Conservation (phyloP, 1,140 invertebrate genomes). For the Acromyrmex heyeri region DNA sequence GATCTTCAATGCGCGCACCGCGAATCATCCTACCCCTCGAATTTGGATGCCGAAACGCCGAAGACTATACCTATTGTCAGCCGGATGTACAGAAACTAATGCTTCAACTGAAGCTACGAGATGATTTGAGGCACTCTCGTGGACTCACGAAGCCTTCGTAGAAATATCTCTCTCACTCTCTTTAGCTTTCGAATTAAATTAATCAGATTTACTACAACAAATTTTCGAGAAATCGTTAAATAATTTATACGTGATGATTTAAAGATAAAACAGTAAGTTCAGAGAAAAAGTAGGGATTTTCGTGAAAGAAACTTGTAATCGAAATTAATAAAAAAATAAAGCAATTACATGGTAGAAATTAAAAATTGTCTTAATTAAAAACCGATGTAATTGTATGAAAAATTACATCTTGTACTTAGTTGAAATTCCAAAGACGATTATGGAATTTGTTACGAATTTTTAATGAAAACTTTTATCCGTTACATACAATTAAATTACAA, state of each 20-base stretch:
- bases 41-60: conserved; percentile 73
- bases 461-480: neutral
- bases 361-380: neutral
- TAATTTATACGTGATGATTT: neutral
- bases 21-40: conserved; percentile 75
- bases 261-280: neutral
- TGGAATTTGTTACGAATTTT: neutral
- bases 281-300: neutral
- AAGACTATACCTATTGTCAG: conserved; percentile 76
- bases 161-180: neutral
- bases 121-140: conserved; percentile 19
- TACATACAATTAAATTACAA: neutral
- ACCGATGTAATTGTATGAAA: neutral
- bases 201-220: neutral
- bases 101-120: conserved; percentile 46
- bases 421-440: neutral
- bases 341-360: neutral
- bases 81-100: conserved; percentile 62
- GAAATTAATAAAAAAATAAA: conserved; percentile 5
- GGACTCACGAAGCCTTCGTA: neutral
- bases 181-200: conserved; percentile 22
- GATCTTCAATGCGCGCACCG: conserved; percentile 69
- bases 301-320: neutral
- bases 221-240: neutral
- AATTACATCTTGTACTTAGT: neutral